A percentile compares a stretch with the other conserved stretches of the same genome.
Evolutionary conservation across 2,113 vertebrate species (phyloP).

Genomic region (Alethe castanea): DNA sequence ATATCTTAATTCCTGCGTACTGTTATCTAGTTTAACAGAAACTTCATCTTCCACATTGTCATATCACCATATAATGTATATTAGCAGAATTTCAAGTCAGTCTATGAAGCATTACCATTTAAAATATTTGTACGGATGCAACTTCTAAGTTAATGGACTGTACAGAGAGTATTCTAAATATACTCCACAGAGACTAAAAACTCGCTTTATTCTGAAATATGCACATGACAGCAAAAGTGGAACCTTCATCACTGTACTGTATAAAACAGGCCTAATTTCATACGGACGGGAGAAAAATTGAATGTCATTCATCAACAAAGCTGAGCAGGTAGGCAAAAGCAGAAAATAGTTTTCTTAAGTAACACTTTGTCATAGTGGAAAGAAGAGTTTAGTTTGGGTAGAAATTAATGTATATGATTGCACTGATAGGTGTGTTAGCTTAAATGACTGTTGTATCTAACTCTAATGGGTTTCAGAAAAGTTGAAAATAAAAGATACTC

Average conservation of each 20-base stretch:
- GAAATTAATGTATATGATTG: neutral
- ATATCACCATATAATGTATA: neutral
- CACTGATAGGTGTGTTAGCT: neutral
- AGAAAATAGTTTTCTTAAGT: neutral
- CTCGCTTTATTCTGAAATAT: neutral
- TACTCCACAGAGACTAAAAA: neutral
- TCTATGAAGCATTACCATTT: neutral
- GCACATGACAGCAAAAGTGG: neutral
- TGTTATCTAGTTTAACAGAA: neutral
- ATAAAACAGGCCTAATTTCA: neutral
- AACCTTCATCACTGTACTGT: neutral
- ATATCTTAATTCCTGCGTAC: neutral
- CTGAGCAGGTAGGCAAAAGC: neutral
- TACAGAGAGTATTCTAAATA: neutral
- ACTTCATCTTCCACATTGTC: neutral
- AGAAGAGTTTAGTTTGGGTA: neutral
- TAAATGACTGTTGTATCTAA: neutral
- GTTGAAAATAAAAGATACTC: neutral
- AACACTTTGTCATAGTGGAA: neutral
- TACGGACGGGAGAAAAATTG: neutral
- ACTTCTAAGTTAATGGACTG: neutral
- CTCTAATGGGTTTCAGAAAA: neutral
- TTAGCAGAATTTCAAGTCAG: neutral
- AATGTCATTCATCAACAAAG: neutral
- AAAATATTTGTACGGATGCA: neutral